These are phyloP conservation scores for Temnothorax curvispinosus DNA, from an alignment of 1,140 invertebrate genomes.

Conservation along the genomic window DNA sequence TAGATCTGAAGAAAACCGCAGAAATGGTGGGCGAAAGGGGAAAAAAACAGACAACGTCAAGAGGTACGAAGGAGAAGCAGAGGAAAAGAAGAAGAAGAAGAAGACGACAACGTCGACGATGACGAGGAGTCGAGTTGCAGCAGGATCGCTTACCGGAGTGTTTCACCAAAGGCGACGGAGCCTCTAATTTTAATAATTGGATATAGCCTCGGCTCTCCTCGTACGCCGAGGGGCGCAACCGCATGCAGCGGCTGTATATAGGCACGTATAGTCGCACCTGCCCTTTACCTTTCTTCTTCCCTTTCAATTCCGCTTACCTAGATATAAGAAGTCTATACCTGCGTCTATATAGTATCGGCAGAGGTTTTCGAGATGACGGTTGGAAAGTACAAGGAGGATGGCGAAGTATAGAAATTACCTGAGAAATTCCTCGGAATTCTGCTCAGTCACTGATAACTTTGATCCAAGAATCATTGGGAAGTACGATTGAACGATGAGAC, in stretches of 20 bases:
- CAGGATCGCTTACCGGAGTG: conserved; percentile 69
- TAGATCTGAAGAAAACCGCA: conserved; percentile 34
- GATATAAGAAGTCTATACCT: conserved; percentile 62
- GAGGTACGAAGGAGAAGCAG: neutral
- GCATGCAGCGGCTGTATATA: conserved; percentile 59
- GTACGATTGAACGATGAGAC: neutral
- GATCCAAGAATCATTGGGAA: neutral
- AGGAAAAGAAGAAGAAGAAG: neutral
- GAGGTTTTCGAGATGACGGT: conserved; percentile 46
- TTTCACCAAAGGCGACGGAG: conserved; percentile 79
- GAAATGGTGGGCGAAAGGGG: conserved; percentile 3
- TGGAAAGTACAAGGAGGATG: neutral
- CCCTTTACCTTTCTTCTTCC: conserved; percentile 69
- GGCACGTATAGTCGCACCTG: conserved; percentile 63
- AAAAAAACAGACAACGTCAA: neutral
- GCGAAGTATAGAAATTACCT: neutral
- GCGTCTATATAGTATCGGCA: conserved; percentile 40
- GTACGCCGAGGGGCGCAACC: conserved; percentile 64
- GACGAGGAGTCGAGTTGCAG: conserved; percentile 49
- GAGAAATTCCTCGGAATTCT: neutral
- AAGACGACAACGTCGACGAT: neutral
- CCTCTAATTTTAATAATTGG: conserved; percentile 84
- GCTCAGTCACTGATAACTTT: neutral
- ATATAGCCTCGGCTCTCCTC: conserved; percentile 74
- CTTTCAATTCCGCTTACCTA: conserved; percentile 66